Evolutionary conservation across 2,797 vertebrate genomes (phyloP).

Genomic region (Danio albolineatus): DNA sequence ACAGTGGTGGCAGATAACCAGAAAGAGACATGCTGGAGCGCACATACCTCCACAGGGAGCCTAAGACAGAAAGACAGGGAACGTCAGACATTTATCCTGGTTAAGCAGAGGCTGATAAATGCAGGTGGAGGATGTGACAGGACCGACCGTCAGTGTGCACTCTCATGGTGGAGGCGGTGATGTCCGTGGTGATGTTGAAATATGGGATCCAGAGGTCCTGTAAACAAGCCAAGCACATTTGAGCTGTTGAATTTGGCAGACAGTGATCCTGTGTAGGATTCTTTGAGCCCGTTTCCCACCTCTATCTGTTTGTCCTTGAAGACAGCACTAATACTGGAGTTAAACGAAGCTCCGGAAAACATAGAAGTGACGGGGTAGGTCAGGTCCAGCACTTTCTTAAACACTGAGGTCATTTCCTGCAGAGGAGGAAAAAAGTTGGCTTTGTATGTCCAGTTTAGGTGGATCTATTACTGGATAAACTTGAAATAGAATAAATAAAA

Average conservation of each 20-base stretch:
- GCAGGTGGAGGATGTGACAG: not conserved
- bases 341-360: slow-evolving; percentile 94
- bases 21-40: slow-evolving; percentile 97
- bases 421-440: not conserved
- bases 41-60: slow-evolving; percentile 90
- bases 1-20: slow-evolving; percentile 93
- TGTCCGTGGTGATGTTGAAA: slow-evolving; percentile 94
- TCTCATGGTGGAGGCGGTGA: slow-evolving; percentile 92
- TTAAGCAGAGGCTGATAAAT: not conserved
- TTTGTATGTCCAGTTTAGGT: not conserved
- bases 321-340: slow-evolving; percentile 86
- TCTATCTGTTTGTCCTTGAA: slow-evolving; percentile 95
- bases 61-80: slow-evolving; percentile 63
- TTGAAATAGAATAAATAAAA: not conserved
- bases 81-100: slow-evolving; percentile 47
- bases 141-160: slow-evolving; percentile 92
- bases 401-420: slow-evolving; percentile 91
- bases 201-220: slow-evolving; percentile 97
- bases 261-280: not conserved
- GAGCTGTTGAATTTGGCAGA: not conserved
- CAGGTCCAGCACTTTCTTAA: slow-evolving; percentile 89
- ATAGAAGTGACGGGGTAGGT: slow-evolving; percentile 96
- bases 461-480: not conserved
- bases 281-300: slow-evolving; percentile 69
- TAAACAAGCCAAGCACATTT: slow-evolving; percentile 47